Evolutionary conservation across 2,797 vertebrate species (phyloP).

Genomic region (Eremophila alpestris): DNA sequence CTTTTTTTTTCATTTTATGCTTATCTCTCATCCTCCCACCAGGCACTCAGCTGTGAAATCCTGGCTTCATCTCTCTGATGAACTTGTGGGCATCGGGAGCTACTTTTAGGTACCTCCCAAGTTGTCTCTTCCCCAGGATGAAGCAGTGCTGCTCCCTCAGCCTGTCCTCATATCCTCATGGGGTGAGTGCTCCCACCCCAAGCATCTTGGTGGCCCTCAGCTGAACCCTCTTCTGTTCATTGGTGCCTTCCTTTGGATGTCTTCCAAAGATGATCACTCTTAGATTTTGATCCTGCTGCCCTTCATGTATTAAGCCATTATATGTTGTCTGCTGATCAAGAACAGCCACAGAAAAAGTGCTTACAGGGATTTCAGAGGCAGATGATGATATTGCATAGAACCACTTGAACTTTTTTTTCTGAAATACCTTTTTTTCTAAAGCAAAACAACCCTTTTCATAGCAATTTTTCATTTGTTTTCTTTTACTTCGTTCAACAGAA

Average conservation of each 20-base stretch:
- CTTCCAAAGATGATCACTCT: neutral
- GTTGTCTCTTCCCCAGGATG: neutral
- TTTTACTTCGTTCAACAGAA: neutral
- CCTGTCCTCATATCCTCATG: neutral
- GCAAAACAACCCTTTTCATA: neutral
- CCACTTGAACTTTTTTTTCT: neutral
- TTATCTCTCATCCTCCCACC: neutral
- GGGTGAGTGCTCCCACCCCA: neutral
- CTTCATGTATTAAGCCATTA: neutral
- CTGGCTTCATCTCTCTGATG: neutral
- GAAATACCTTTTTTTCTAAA: neutral
- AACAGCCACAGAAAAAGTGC: neutral
- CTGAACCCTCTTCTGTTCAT: rapidly evolving
- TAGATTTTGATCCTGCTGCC: neutral
- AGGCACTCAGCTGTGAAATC: neutral
- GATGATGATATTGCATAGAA: neutral
- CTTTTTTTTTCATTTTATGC: neutral
- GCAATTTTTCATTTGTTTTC: neutral
- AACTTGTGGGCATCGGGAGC: neutral
- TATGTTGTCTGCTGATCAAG: neutral
- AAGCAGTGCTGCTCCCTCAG: neutral
- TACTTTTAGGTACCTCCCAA: neutral
- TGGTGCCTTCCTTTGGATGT: neutral
- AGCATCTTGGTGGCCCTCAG: neutral
- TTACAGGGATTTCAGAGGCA: neutral